Evolutionary conservation across 2,797 vertebrate species (phyloP).

Genomic region (Myotis daubentonii): DNA sequence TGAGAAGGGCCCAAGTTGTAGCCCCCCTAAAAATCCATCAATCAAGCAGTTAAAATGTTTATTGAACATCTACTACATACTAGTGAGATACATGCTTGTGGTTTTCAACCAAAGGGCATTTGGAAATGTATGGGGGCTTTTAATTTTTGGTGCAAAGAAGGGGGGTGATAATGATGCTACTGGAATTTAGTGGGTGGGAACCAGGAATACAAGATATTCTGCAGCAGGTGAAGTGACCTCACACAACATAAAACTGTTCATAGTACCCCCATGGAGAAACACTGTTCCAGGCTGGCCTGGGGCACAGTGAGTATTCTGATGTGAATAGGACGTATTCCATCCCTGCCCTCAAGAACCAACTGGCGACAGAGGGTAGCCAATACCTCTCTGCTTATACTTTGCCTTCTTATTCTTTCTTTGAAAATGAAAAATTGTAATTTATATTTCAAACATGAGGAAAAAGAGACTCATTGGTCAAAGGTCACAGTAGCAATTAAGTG

Average conservation of each 20-base stretch:
- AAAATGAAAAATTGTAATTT: background rate
- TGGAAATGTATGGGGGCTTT: background rate
- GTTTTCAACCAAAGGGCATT: background rate
- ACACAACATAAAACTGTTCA: background rate
- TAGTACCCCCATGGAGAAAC: background rate
- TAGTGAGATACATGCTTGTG: background rate
- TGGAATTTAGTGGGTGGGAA: background rate
- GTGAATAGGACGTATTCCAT: background rate
- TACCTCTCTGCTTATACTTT: background rate
- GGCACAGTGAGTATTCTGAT: background rate
- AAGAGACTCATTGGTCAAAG: background rate
- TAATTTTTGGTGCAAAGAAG: background rate
- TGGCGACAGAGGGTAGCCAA: background rate
- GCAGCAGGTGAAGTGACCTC: background rate
- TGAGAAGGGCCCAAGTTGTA: background rate
- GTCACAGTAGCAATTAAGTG: background rate
- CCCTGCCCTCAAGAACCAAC: background rate
- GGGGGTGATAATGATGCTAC: background rate
- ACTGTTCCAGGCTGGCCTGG: background rate
- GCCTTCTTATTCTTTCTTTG: background rate
- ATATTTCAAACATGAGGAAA: background rate
- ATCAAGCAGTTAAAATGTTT: background rate
- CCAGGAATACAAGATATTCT: background rate
- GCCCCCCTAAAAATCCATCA: background rate
- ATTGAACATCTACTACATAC: background rate